phyloP scores from a whole-genome alignment of 2,113 vertebrate genomes.

The Trogon surrucura region DNA sequence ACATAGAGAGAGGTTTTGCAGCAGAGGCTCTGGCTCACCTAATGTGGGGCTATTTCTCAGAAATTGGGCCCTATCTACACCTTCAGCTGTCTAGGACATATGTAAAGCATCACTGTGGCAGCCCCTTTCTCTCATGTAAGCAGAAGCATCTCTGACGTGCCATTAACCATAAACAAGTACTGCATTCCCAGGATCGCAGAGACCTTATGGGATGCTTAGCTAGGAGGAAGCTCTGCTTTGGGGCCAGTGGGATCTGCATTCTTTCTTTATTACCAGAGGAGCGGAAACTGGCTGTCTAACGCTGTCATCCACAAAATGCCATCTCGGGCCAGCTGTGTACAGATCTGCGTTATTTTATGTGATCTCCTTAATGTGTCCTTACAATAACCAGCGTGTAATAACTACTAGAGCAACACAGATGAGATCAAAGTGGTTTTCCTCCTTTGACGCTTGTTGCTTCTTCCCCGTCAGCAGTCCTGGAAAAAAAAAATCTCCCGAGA shows the following conservation, averaged over 20 bases:
- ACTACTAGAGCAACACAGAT: background rate
- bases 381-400: background rate
- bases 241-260: background rate
- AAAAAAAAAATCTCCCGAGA: background rate
- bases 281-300: background rate
- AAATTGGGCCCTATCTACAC: rapidly evolving
- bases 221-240: background rate
- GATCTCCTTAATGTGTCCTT: background rate
- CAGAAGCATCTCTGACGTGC: background rate
- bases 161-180: background rate
- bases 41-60: rapidly evolving
- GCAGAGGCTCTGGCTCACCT: background rate
- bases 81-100: background rate
- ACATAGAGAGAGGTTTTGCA: rapidly evolving
- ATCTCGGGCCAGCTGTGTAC: background rate
- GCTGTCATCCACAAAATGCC: background rate
- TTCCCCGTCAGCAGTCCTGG: background rate
- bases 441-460: background rate
- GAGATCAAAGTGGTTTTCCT: background rate
- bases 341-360: background rate
- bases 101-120: background rate
- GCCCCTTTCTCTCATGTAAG: background rate
- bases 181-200: background rate
- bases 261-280: background rate
- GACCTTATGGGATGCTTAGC: background rate